Base-by-base conservation (phyloP, 2,113 vertebrate species). In the Eonycteris spelaea region DNA sequence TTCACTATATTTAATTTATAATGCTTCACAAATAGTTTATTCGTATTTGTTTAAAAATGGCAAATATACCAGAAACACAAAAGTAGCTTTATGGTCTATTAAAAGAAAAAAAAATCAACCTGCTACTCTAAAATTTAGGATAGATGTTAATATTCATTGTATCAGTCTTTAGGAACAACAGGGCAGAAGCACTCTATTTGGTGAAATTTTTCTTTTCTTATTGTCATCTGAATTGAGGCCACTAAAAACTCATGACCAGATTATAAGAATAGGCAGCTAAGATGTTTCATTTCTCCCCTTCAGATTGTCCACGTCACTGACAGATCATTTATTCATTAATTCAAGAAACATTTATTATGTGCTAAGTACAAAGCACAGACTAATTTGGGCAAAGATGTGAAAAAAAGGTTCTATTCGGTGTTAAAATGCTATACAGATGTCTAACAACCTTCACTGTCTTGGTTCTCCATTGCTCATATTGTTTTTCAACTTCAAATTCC, bases 1-100 rank as follows among this genome's bases (percentile, higher is more conserved):
- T 55, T 88, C 43, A 74, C 21, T 71, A 57, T 53, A 33, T 90
- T 40, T 80, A 96, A 86, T 38, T 51, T 85, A 45, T 1, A 79
- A 77, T 86, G 45, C 51, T 30, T 92, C 14, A 92, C 8, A 68
- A 59, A 87, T 65, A 86, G 48, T 48, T 93, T 86, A 65, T 77
- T 89, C 95, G 24, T 86, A 86, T 82, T 93, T 95, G 53, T 94
- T 95, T 91, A 38, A 78, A 95, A 91, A 79, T 74, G 71, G 88
- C n/a, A 88, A 68, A 67, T 80, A 71, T 40, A 67, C 24, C 38
- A 74, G 83, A 85, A 80, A 74, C 13, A 85, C 14, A 67, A 89
- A 63, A 73, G 12, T 88, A 94, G 28, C 22, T 89, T 94, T 35
- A 85, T 89, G 61, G 57, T 57, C 83, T 78, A 83, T 84, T 4